phyloP scores from a whole-genome alignment of 2,797 vertebrate species.

The Chromis chromis region DNA sequence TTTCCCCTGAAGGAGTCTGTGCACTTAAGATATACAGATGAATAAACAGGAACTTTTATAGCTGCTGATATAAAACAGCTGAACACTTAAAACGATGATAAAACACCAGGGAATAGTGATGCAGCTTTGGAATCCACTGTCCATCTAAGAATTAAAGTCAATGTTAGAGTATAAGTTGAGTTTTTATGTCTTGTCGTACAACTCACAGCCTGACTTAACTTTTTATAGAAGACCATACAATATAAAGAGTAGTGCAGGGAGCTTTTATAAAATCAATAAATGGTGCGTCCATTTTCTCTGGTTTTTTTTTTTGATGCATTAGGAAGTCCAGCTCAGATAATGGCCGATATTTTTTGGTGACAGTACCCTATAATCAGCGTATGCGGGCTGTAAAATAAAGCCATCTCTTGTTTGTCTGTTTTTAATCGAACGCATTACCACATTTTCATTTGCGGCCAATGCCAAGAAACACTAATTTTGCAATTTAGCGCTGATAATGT shows the following conservation, averaged over 20 bases:
- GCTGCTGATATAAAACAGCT: background rate
- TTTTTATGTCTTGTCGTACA: constrained; percentile 12
- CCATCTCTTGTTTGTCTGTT: background rate
- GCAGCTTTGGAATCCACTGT: background rate
- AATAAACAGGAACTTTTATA: constrained; percentile 11
- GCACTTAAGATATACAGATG: constrained; percentile 5
- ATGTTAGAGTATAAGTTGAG: background rate
- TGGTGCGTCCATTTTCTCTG: background rate
- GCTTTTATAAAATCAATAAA: background rate
- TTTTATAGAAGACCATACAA: background rate
- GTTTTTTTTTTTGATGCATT: background rate
- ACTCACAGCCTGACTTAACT: background rate
- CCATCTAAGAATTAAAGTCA: constrained; percentile 1
- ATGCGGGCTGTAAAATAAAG: background rate
- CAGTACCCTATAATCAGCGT: background rate
- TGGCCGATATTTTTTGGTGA: background rate
- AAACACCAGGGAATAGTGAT: background rate
- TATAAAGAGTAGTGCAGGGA: background rate
- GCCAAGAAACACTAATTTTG: background rate
- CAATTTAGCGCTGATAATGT: constrained; percentile 16
- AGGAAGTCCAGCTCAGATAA: background rate
- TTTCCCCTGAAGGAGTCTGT: background rate
- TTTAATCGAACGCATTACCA: no score
- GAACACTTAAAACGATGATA: constrained; percentile 3
- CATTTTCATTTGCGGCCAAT: no score